Conservation (phyloP, 2,113 vertebrate species). For the Xerus inauris region DNA sequence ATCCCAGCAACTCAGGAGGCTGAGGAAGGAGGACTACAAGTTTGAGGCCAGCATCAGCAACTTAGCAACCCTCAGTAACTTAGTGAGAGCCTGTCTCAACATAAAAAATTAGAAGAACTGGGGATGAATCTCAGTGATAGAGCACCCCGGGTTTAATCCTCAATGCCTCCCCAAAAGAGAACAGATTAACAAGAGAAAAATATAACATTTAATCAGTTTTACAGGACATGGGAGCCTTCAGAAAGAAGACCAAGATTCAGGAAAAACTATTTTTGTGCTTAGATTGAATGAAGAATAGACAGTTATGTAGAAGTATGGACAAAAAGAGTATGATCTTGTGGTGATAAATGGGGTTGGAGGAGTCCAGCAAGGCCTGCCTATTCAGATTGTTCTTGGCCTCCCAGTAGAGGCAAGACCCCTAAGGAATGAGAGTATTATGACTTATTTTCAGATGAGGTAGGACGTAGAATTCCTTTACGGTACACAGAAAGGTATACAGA, state of each 20-base stretch:
- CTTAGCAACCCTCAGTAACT: too few relatives aligned
- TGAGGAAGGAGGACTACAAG: too few relatives aligned
- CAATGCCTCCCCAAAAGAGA: too few relatives aligned
- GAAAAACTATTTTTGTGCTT: neutral
- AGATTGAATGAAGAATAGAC: neutral
- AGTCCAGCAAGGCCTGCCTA: neutral
- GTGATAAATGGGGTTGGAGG: neutral
- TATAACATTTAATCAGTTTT: neutral
- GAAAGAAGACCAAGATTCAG: neutral
- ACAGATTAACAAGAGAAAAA: neutral
- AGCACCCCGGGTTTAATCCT: too few relatives aligned
- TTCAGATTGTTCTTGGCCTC: neutral
- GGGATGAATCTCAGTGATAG: too few relatives aligned
- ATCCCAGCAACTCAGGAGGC: too few relatives aligned
- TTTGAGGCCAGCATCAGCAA: too few relatives aligned
- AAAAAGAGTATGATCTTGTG: neutral
- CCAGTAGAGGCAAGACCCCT: neutral
- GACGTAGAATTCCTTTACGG: neutral
- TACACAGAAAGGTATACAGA: neutral
- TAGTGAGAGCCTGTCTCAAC: too few relatives aligned
- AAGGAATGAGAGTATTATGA: neutral
- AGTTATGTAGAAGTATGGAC: neutral
- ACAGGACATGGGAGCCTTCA: neutral
- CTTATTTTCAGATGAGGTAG: neutral
- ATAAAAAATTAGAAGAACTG: neutral